phyloP scores from a whole-genome alignment of 2,797 vertebrate species.

The Crocidura indochinensis region DNA sequence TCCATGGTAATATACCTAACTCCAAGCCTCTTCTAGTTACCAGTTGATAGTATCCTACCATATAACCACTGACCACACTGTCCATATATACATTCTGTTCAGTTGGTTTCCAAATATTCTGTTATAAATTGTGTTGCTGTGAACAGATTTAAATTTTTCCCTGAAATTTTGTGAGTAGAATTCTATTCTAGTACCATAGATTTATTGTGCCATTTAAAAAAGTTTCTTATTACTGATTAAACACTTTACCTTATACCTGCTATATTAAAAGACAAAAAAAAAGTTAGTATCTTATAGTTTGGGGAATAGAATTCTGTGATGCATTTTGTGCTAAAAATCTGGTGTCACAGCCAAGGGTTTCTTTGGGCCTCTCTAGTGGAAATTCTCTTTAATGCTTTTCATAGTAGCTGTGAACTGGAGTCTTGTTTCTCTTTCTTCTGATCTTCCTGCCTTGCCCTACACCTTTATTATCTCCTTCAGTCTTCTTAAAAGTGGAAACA shows the following conservation, averaged over 20 bases:
- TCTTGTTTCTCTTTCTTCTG: neutral
- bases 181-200: constrained; percentile 18
- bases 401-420: neutral
- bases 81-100: neutral
- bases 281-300: neutral
- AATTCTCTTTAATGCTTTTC: neutral
- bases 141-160: constrained; percentile 21
- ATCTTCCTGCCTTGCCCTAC: too few relatives aligned
- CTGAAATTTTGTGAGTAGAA: neutral
- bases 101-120: constrained; percentile 44
- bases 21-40: too few relatives aligned
- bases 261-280: constrained; percentile 7
- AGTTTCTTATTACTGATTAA: constrained; percentile 24
- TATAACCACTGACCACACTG: neutral
- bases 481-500: too few relatives aligned
- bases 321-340: neutral
- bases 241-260: neutral
- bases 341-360: constrained; percentile 13
- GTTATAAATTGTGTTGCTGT: neutral
- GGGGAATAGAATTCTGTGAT: neutral
- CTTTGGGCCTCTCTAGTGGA: neutral
- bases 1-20: neutral
- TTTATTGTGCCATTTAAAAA: constrained; percentile 26
- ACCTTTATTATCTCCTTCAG: neutral
- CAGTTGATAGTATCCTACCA: too few relatives aligned